Conservation (phyloP, 1,140 invertebrate species). For the Trachymyrmex septentrionalis region DNA sequence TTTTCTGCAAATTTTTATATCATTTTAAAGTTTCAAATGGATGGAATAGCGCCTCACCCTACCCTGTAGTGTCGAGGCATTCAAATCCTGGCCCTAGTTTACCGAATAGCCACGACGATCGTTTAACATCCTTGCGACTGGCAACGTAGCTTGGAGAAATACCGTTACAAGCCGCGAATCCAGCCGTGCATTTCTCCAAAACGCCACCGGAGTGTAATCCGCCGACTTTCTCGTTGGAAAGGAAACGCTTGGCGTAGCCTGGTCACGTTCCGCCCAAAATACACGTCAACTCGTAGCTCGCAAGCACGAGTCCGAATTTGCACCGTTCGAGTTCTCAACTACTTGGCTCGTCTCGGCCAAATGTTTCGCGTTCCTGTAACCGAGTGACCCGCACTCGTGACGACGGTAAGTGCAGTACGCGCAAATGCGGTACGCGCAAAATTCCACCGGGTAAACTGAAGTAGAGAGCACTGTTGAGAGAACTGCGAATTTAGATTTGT, state of each 20-base stretch:
- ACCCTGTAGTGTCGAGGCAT: not conserved
- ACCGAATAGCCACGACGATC: not conserved
- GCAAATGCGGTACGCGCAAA: constrained; percentile 66
- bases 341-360: constrained; percentile 64
- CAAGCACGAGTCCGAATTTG: constrained; percentile 7
- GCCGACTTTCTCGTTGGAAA: constrained; percentile 34
- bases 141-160: not conserved
- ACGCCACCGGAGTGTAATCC: not conserved
- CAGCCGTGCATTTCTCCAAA: not conserved
- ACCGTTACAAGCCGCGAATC: constrained; percentile 29
- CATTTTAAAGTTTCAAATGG: no score
- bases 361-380: constrained; percentile 72
- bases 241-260: constrained; percentile 43
- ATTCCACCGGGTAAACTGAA: constrained; percentile 37
- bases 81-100: not conserved
- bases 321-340: constrained; percentile 67
- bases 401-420: constrained; percentile 29
- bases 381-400: constrained; percentile 60
- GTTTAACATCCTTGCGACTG: constrained; percentile 17
- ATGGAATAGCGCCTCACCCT: no score
- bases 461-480: constrained; percentile 4
- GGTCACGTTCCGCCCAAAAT: constrained; percentile 58
- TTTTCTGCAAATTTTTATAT: no score
- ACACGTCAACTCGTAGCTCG: constrained; percentile 48
- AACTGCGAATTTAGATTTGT: constrained; percentile 49